These are phyloP conservation scores for Oreohelix idahoensis DNA, from an alignment of 1,140 invertebrate species.

Conservation along the genomic window DNA sequence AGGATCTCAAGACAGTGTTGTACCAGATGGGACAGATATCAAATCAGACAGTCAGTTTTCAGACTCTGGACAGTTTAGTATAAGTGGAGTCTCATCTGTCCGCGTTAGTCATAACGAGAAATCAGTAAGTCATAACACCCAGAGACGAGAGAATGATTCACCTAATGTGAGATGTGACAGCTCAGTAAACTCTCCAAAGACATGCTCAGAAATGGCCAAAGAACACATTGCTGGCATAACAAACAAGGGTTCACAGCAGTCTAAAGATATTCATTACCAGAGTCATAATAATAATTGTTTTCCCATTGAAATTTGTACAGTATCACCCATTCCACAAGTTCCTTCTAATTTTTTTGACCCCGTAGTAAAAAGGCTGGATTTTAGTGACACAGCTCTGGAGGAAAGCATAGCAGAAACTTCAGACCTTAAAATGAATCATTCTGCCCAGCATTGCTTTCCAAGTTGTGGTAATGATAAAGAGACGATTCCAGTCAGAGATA, in stretches of 20 bases:
- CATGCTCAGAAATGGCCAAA: not conserved
- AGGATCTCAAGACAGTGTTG: not conserved
- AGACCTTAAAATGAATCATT: not conserved
- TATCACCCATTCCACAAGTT: not conserved
- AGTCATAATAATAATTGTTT: not conserved
- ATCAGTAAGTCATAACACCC: not conserved
- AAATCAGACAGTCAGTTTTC: not conserved
- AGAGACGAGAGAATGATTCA: too few species aligned
- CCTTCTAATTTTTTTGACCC: not conserved
- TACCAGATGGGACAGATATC: too few species aligned
- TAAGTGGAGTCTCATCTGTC: not conserved
- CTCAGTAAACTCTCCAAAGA: too few species aligned
- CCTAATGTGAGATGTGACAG: not conserved
- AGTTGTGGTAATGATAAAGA: not conserved
- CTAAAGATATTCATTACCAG: not conserved
- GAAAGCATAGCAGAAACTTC: too few species aligned
- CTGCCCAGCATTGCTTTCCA: not conserved
- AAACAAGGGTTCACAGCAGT: not conserved
- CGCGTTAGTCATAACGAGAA: not conserved
- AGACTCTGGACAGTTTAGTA: not conserved
- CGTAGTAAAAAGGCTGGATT: slow-evolving; percentile 10
- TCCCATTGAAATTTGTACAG: not conserved
- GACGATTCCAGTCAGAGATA: not conserved
- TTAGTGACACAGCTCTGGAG: not conserved
- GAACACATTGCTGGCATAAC: not conserved